Base-by-base conservation (phyloP, 2,888 invertebrate species). In the Lasius platythorax region DNA sequence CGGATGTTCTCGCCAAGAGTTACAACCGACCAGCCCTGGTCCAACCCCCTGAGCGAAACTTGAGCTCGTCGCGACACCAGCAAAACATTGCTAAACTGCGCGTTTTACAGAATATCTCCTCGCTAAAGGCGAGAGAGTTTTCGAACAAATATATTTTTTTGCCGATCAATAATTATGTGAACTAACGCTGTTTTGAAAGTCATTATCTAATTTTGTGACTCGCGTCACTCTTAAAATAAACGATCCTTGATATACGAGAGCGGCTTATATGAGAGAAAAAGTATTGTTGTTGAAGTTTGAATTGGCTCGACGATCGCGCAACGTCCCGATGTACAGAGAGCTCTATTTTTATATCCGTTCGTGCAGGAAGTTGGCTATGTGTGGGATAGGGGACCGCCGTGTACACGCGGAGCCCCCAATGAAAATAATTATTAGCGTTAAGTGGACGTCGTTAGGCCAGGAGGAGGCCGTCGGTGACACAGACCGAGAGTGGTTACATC, bases 371-470 rank as follows among this genome's bases (percentile, higher is more conserved):
- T 94, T 92, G 92, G 91, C 92, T 91, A 56, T 78, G 91, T 91
- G 92, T 92, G 88, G 88, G 89, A 90, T 93, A 91, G 93, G 92
- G 93, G 93, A 92, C 89, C 76, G 88, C 86, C 86, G 87, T 89
- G 90, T 91, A 89, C 90, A 87, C 90, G 91, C 90, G 91, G 91
- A 89, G 91, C 90, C 91, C 93, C 94, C 95, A 94, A 95, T 94
- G 93, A 93, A 95, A 94, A 95, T 95, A 95, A 95, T 95, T 94
- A 94, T 95, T 94, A 94, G 93, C 94, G 93, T 94, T 94, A 95
- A 95, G 94, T 94, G 95, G 94, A 93, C 93, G 93, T 94, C 92
- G 94, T 94, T 93, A 94, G 78, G 92, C 89, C 89, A 91, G 89
- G 91, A 90, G 91, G 91, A 93, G 93, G 93, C 70, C 88, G 90